A percentile compares a stretch with the other conserved stretches of the same genome.
Evolutionary conservation across 2,797 vertebrate species (phyloP).

Genomic region (Catamblyrhynchus diadema): DNA sequence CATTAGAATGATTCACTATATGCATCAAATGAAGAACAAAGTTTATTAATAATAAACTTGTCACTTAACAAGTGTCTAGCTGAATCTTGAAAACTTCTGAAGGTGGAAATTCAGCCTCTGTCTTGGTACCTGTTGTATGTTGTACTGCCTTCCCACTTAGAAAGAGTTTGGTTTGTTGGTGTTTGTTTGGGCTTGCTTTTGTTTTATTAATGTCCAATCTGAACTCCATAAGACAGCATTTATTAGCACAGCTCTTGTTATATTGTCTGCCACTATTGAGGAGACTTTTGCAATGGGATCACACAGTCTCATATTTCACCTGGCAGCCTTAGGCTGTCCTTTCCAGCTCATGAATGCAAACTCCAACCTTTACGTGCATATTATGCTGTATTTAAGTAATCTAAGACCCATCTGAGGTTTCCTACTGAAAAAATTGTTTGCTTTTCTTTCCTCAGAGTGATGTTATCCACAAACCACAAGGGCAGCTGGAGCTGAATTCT

Average conservation of each 20-base stretch:
- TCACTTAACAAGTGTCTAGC: background rate
- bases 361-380: background rate
- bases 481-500: conserved; percentile 91
- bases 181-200: background rate
- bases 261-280: background rate
- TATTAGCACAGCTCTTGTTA: background rate
- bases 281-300: background rate
- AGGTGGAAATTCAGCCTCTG: background rate
- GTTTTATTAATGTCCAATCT: background rate
- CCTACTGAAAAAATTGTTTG: background rate
- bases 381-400: background rate
- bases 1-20: background rate
- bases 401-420: background rate
- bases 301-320: background rate
- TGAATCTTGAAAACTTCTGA: background rate
- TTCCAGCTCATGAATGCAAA: background rate
- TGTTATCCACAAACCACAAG: conserved; percentile 91
- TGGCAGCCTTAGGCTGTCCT: background rate
- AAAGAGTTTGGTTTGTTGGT: background rate
- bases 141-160: background rate
- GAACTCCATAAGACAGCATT: background rate
- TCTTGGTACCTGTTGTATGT: background rate
- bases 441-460: conserved; percentile 81
- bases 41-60: background rate
- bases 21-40: background rate